Conservation (phyloP, 2,888 invertebrate species). For the Athalia cordata region DNA sequence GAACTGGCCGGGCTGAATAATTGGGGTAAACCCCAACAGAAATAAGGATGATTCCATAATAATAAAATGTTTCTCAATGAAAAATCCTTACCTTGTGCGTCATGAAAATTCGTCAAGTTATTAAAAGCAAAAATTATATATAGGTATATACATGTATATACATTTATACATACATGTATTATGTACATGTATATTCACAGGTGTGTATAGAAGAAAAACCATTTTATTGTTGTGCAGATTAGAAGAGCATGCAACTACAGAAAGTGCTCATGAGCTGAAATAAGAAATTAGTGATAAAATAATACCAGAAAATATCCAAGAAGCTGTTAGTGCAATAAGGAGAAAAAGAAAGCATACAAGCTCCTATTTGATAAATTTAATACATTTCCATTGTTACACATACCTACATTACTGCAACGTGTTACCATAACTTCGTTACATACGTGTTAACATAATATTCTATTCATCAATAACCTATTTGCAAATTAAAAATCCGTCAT, state of each 20-base stretch:
- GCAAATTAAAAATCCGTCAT: too few species aligned
- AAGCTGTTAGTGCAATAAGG: slow-evolving; percentile 30
- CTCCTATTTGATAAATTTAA: slow-evolving; percentile 19
- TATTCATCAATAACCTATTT: too few species aligned
- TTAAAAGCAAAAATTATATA: not conserved
- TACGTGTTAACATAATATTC: too few species aligned
- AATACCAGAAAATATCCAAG: slow-evolving; percentile 25
- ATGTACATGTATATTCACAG: not conserved
- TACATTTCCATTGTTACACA: slow-evolving; percentile 7
- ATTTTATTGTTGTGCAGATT: slow-evolving; percentile 45
- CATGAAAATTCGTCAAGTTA: slow-evolving; percentile 17
- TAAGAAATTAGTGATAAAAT: slow-evolving; percentile 44
- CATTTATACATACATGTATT: not conserved
- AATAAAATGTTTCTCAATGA: not conserved
- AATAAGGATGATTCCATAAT: not conserved
- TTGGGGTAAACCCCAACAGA: not conserved
- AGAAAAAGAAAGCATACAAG: slow-evolving; percentile 37
- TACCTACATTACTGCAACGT: too few species aligned
- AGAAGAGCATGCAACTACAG: slow-evolving; percentile 46
- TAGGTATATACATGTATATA: slow-evolving; percentile 8
- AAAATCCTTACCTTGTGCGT: slow-evolving; percentile 25
- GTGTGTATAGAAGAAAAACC: slow-evolving; percentile 29
- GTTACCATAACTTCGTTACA: too few species aligned
- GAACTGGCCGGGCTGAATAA: not conserved
- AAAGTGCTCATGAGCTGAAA: slow-evolving; percentile 46